These are phyloP conservation scores for Ectobius pallidus DNA, from an alignment of 2,888 invertebrate species.

Conservation along the genomic window DNA sequence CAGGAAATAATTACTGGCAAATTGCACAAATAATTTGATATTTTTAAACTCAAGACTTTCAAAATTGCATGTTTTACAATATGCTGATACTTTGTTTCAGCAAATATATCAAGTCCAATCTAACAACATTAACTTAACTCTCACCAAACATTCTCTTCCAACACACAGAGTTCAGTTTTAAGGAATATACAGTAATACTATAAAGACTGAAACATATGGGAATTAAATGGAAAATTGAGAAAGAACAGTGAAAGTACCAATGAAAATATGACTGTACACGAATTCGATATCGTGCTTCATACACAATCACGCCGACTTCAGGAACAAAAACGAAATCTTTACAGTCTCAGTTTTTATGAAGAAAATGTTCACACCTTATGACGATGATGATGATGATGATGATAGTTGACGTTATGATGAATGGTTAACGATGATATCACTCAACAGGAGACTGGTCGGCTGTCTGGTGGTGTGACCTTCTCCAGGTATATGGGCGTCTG, in stretches of 20 bases:
- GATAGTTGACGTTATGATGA: slow-evolving; percentile 56
- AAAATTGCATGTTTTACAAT: too few relatives aligned
- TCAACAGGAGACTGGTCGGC: slow-evolving; percentile 57
- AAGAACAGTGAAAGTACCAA: too few relatives aligned
- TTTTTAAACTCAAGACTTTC: too few relatives aligned
- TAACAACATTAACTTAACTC: too few relatives aligned
- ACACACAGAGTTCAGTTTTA: not conserved
- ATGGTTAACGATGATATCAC: slow-evolving; percentile 48
- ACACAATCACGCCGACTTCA: not conserved
- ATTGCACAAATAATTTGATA: too few relatives aligned
- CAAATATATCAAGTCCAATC: too few relatives aligned
- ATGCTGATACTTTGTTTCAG: too few relatives aligned
- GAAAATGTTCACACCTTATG: not conserved
- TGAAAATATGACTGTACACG: too few relatives aligned
- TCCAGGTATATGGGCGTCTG: slow-evolving; percentile 62
- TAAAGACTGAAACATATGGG: too few relatives aligned
- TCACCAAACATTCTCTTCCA: not conserved
- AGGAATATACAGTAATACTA: not conserved
- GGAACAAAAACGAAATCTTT: slow-evolving; percentile 18
- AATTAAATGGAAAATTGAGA: too few relatives aligned
- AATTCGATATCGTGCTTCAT: not conserved
- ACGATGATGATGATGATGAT: slow-evolving; percentile 45
- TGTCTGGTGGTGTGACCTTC: slow-evolving; percentile 66
- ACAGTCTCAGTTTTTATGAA: not conserved
- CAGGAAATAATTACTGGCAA: too few relatives aligned